Conservation (phyloP, 1,140 invertebrate species). For the Listronotus bonariensis region DNA sequence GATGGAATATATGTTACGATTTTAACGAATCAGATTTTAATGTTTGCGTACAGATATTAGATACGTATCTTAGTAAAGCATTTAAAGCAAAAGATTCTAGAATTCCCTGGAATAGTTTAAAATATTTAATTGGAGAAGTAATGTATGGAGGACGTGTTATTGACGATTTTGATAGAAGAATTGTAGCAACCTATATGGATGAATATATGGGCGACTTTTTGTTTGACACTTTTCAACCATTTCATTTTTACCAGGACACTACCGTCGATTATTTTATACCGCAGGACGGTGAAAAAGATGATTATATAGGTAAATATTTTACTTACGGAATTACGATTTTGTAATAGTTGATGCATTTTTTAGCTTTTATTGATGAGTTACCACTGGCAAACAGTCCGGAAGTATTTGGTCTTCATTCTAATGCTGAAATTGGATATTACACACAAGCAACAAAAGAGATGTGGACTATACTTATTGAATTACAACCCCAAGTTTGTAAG, state of each 20-base stretch:
- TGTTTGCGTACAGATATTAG: slow-evolving; percentile 81
- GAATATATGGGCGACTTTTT: slow-evolving; percentile 94
- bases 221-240: slow-evolving; percentile 86
- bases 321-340: no score
- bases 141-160: slow-evolving; percentile 93
- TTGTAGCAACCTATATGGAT: slow-evolving; percentile 86
- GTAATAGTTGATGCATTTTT: slow-evolving; percentile 11
- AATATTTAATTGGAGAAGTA: slow-evolving; percentile 90
- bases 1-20: slow-evolving; percentile 92
- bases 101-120: slow-evolving; percentile 86
- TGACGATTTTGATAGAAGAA: slow-evolving; percentile 84
- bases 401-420: slow-evolving; percentile 88
- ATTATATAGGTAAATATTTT: slow-evolving; percentile 65
- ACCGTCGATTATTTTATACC: slow-evolving; percentile 81
- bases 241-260: slow-evolving; percentile 82
- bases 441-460: slow-evolving; percentile 82
- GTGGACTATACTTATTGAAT: slow-evolving; percentile 80
- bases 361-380: slow-evolving; percentile 71
- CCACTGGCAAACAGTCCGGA: slow-evolving; percentile 79
- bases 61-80: slow-evolving; percentile 79
- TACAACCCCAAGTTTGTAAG: slow-evolving; percentile 84
- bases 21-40: slow-evolving; percentile 92
- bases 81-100: slow-evolving; percentile 61
- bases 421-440: slow-evolving; percentile 92
- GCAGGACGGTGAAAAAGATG: slow-evolving; percentile 67